phyloP scores from a whole-genome alignment of 1,140 invertebrate species.

The Drosophila miranda region DNA sequence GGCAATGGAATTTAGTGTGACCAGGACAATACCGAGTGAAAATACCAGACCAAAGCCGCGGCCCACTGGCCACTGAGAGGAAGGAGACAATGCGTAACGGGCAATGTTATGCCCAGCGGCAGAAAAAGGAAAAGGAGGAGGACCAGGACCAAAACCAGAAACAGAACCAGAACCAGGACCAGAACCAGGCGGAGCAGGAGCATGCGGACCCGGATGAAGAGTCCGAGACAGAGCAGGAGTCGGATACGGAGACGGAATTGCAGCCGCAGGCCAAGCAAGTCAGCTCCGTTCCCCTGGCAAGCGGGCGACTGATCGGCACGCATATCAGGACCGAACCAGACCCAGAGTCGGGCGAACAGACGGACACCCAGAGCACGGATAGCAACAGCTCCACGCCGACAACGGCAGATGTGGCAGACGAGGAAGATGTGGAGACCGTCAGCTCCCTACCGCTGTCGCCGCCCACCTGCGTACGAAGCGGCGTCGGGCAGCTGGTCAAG shows the following conservation, averaged over 20 bases:
- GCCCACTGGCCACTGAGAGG: constrained; percentile 18
- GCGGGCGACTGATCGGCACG: constrained; percentile 1
- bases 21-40: constrained; percentile 33
- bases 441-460: constrained; percentile 61
- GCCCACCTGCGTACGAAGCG: constrained; percentile 20
- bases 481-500: constrained; percentile 39
- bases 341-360: constrained; percentile 48
- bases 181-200: constrained; percentile 22
- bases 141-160: constrained; percentile 65
- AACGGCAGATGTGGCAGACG: constrained; percentile 77
- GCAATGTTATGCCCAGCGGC: constrained; percentile 48
- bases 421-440: constrained; percentile 68
- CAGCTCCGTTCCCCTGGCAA: neutral
- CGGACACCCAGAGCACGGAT: constrained; percentile 65
- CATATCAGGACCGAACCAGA: constrained; percentile 43
- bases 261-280: neutral
- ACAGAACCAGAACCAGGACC: constrained; percentile 21
- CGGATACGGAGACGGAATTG: constrained; percentile 1
- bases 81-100: constrained; percentile 50
- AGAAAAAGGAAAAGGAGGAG: constrained; percentile 46
- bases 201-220: constrained; percentile 10
- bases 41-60: constrained; percentile 30
- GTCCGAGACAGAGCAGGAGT: constrained; percentile 45
- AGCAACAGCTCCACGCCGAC: constrained; percentile 75
- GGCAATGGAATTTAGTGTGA: constrained; percentile 73